phyloP scores from a whole-genome alignment of 30 jellyfish, hydroid and myxozoan genomes.

The Turritopsis rubra region DNA sequence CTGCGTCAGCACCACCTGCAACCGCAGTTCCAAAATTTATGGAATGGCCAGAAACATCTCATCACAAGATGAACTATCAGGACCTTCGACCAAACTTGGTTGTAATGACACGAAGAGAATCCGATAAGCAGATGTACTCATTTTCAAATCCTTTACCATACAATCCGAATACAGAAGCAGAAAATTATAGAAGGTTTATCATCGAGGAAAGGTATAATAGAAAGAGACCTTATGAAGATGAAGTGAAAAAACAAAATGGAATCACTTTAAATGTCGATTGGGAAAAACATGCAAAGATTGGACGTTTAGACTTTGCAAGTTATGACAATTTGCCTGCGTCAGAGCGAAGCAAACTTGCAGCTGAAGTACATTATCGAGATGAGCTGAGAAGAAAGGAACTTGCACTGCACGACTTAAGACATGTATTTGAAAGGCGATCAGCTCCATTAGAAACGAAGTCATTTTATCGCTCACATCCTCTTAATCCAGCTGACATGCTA shows the following conservation, averaged over 20 bases:
- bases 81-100: background rate
- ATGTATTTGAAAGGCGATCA: background rate
- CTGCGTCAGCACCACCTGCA: background rate
- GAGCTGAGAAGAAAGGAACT: background rate
- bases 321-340: background rate
- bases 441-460: background rate
- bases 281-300: slow-evolving; percentile 2
- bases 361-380: background rate
- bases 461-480: background rate
- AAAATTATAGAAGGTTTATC: slow-evolving; percentile 1
- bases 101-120: slow-evolving; percentile 7
- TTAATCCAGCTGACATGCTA: no score
- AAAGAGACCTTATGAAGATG: slow-evolving; percentile 20
- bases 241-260: background rate
- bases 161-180: background rate
- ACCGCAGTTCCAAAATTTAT: background rate
- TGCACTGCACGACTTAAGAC: background rate
- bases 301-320: background rate
- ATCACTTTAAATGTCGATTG: background rate
- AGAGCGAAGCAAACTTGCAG: background rate
- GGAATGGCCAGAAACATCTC: background rate
- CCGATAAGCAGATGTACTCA: background rate
- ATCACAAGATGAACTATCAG: background rate
- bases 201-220: slow-evolving; percentile 13
- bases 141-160: background rate